Conservation (phyloP, 2,797 vertebrate species). For the Melopsittacus undulatus region DNA sequence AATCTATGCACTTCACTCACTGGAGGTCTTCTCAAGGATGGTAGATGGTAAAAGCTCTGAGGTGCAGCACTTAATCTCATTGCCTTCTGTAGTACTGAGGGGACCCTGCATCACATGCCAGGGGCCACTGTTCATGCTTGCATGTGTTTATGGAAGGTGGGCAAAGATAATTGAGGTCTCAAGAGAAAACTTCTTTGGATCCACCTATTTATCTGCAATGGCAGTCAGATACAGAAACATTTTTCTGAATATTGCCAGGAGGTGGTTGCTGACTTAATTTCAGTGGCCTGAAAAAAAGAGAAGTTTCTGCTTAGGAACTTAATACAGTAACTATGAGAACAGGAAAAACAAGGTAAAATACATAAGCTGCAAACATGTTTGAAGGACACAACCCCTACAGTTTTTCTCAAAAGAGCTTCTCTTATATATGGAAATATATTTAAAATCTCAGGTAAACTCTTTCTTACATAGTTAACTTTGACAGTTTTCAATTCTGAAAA, state of each 20-base stretch:
- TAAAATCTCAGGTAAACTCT: background rate
- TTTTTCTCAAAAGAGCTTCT: background rate
- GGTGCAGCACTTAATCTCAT: background rate
- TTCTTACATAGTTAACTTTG: background rate
- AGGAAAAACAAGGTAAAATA: background rate
- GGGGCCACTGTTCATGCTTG: background rate
- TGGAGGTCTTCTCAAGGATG: background rate
- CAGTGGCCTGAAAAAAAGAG: background rate
- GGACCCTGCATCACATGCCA: background rate
- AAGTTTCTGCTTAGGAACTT: background rate
- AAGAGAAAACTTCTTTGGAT: background rate
- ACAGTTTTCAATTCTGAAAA: constrained; percentile 13
- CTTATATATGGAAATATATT: background rate
- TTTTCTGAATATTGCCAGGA: background rate
- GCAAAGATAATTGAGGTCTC: background rate
- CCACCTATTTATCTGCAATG: background rate
- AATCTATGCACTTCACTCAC: background rate
- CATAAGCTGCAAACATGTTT: background rate
- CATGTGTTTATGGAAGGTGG: background rate
- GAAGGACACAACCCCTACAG: background rate
- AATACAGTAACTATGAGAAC: background rate
- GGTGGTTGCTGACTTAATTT: background rate
- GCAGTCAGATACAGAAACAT: background rate
- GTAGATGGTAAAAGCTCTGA: background rate
- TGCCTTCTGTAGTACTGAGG: background rate